Evolutionary conservation across 2,113 vertebrate genomes (phyloP).

Genomic region (Vicugna pacos): DNA sequence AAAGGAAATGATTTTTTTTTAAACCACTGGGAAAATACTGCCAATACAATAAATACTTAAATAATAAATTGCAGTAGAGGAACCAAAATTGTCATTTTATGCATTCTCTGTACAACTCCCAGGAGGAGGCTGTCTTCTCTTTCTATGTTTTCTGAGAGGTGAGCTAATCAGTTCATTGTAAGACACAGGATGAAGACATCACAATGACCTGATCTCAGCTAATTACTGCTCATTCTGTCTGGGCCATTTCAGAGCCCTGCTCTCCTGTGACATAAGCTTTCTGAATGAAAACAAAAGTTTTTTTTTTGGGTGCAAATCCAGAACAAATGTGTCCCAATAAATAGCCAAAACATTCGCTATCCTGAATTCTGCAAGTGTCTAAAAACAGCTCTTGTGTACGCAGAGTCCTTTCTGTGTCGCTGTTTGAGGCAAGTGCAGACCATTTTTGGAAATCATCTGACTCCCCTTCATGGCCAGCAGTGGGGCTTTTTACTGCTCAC

Average conservation of each 20-base stretch:
- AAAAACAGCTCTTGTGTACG: not conserved
- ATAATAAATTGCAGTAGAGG: not conserved
- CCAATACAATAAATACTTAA: not conserved
- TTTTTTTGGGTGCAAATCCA: not conserved
- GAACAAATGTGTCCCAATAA: not conserved
- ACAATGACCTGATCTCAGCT: not conserved
- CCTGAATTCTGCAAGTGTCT: not conserved
- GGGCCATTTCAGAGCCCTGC: not conserved
- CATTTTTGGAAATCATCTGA: not conserved
- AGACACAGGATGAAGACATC: slow-evolving; percentile 6
- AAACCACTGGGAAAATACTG: not conserved
- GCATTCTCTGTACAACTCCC: not conserved
- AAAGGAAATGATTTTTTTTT: not conserved
- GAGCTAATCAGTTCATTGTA: not conserved
- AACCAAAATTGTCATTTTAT: not conserved
- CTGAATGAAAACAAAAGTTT: not conserved
- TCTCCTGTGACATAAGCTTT: not conserved
- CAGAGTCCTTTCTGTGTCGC: not conserved
- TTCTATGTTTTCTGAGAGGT: not conserved
- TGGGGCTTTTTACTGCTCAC: not conserved
- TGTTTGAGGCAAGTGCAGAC: not conserved
- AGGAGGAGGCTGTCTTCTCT: not conserved
- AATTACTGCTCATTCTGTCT: not conserved
- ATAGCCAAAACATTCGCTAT: not conserved
- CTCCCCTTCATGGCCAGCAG: not conserved